Base-by-base conservation (phyloP, 2,888 invertebrate genomes). In the Clostera curtula region DNA sequence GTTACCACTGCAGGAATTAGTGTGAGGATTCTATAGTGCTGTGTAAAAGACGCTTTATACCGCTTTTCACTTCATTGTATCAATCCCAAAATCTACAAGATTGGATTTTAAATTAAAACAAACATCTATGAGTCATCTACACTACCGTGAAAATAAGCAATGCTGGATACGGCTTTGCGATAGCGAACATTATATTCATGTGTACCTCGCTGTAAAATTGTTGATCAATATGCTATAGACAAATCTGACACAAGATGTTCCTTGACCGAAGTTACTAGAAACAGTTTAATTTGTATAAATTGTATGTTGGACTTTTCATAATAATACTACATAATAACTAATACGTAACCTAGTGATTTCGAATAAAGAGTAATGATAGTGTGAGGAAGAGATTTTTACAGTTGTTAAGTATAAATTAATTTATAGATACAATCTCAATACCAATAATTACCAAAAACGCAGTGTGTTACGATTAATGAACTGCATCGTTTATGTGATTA, bases 401-500 rank as follows among this genome's bases (percentile, higher is more conserved):
- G 76, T 80, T 82, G 80, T 83, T 83, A 83, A 82, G 80, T 76
- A 80, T 82, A 82, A 80, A 82, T 79, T 82, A 82, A 82, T 82
- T 83, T 80, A 83, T 82, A 82, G 76, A 80, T 51, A 71, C 75
- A 77, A 80, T 82, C 80, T 79, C 77, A 82, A 83, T 83, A 82
- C 83, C 83, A 83, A 83, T 83, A 77, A 79, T 80, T 82, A 83
- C 83, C 83, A 83, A 83, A 83, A 82, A 82, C 61, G 76, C 83
- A 77, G 79, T 77, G 67, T 75, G 67, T 70, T 75, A 67, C 74
- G 61, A 65, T 69, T 77, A 76, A 65, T 70, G 67, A 69, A 67
- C 76, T 79, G 75, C 79, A 70, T 64, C 63, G 64, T 69, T 64
- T 71, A 71, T 73, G 77, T 80, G 75, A 75, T 76, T 73, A 60